Evolutionary conservation across 2,797 vertebrate genomes (phyloP).

Genomic region (Pterois miles): DNA sequence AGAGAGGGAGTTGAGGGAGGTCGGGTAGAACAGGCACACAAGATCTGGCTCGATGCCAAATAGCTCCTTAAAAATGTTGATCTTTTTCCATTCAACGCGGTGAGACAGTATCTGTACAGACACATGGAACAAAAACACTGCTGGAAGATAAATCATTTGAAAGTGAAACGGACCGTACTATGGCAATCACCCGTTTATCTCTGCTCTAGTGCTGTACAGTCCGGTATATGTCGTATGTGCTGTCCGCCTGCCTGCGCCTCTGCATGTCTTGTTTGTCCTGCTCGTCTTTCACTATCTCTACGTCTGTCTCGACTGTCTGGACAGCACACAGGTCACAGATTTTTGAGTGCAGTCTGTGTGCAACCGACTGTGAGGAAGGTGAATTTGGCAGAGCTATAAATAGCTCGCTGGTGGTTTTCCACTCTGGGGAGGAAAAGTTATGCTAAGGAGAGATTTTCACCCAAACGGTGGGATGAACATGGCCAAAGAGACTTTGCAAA

Average conservation of each 20-base stretch:
- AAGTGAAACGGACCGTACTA: not conserved
- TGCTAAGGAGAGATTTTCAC: constrained; percentile 33
- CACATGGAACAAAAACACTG: not conserved
- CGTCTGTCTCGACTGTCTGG: not conserved
- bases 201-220: not conserved
- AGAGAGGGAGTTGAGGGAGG: not conserved
- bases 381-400: constrained; percentile 59
- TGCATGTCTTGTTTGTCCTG: not conserved
- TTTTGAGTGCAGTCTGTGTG: constrained; percentile 25
- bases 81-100: not conserved
- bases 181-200: not conserved
- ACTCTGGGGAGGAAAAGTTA: constrained; percentile 23
- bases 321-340: constrained; percentile 13
- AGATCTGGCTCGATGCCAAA: constrained; percentile 19
- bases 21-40: not conserved
- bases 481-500: not conserved
- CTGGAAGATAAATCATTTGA: not conserved
- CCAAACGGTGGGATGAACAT: not conserved
- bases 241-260: not conserved
- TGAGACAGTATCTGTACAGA: not conserved
- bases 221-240: not conserved
- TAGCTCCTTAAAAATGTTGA: constrained; percentile 3
- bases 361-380: constrained; percentile 13
- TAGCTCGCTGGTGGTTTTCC: constrained; percentile 56
- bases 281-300: constrained; percentile 12